These are phyloP conservation scores for Carterocephalus palaemon DNA, from an alignment of 2,888 invertebrate species.

Conservation along the genomic window DNA sequence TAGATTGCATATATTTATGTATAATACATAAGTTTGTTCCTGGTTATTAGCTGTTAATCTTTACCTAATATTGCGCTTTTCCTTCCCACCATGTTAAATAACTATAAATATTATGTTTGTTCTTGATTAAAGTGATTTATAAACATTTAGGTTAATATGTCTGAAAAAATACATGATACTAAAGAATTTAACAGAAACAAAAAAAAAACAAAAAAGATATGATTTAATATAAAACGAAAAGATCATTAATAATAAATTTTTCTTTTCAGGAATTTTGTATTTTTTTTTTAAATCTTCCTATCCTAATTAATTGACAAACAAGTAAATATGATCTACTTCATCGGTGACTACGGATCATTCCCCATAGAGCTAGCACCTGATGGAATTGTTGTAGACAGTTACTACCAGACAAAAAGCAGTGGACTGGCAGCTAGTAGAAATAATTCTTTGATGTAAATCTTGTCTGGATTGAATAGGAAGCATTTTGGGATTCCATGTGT, in stretches of 20 bases:
- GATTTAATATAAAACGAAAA: slow-evolving; percentile 38
- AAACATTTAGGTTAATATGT: slow-evolving; percentile 17
- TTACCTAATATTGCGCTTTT: slow-evolving; percentile 4
- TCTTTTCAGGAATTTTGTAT: slow-evolving; percentile 55
- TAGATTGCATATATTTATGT: no score
- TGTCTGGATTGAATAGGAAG: no score
- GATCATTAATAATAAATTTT: slow-evolving; percentile 42
- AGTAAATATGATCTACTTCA: no score
- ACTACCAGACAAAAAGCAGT: no score
- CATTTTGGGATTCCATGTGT: no score
- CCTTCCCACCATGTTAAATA: slow-evolving; percentile 56
- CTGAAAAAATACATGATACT: no score
- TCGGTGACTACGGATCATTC: no score
- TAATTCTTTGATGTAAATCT: no score
- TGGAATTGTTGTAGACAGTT: no score
- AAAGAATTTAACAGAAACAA: slow-evolving; percentile 30
- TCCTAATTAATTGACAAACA: background rate
- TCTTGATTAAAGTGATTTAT: slow-evolving; percentile 34
- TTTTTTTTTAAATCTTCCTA: slow-evolving; percentile 37
- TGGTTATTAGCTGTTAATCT: slow-evolving; percentile 25
- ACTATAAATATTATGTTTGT: slow-evolving; percentile 45
- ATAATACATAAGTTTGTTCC: no score
- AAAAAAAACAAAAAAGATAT: slow-evolving; percentile 31
- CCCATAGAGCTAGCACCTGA: no score
- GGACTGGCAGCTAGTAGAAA: no score